Percentiles rank a stretch among this genome's conserved stretches.
Conservation (phyloP, 1,140 invertebrate genomes). For the Drosophila ercepeae region DNA sequence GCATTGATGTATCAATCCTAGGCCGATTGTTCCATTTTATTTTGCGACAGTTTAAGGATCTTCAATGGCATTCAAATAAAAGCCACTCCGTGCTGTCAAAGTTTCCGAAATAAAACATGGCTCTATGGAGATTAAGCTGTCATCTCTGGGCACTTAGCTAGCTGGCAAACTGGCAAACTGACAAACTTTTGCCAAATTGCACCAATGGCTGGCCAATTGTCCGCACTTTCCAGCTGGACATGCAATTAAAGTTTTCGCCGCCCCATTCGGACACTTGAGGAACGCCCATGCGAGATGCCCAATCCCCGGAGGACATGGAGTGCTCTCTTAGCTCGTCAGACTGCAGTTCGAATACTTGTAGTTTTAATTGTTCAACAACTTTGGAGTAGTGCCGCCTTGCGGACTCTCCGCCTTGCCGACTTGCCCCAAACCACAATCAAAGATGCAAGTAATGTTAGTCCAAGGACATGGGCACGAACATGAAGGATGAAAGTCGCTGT, state of each 20-base stretch:
- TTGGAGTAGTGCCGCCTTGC: slow-evolving; percentile 20
- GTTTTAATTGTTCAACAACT: slow-evolving; percentile 53
- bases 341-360: slow-evolving; percentile 25
- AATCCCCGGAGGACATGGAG: slow-evolving; percentile 23
- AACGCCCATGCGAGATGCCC: slow-evolving; percentile 18
- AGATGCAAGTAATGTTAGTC: slow-evolving; percentile 58
- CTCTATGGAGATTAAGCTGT: slow-evolving; percentile 38
- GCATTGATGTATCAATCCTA: background rate
- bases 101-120: background rate
- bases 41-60: background rate
- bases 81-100: background rate
- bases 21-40: background rate
- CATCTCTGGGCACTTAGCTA: slow-evolving; percentile 28
- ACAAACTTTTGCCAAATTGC: slow-evolving; percentile 43
- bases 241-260: slow-evolving; percentile 61
- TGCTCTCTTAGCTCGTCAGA: slow-evolving; percentile 11
- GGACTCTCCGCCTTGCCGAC: background rate
- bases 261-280: slow-evolving; percentile 15
- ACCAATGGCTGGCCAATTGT: slow-evolving; percentile 55
- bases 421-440: slow-evolving; percentile 33
- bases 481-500: slow-evolving; percentile 23
- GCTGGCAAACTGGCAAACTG: slow-evolving; percentile 20
- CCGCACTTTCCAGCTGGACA: slow-evolving; percentile 40
- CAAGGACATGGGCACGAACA: slow-evolving; percentile 45
- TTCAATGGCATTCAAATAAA: background rate